Evolutionary conservation across 2,888 invertebrate genomes (phyloP), one percentile per base, ranked within the genome.

Genomic region (Eupithecia dodoneata): DNA sequence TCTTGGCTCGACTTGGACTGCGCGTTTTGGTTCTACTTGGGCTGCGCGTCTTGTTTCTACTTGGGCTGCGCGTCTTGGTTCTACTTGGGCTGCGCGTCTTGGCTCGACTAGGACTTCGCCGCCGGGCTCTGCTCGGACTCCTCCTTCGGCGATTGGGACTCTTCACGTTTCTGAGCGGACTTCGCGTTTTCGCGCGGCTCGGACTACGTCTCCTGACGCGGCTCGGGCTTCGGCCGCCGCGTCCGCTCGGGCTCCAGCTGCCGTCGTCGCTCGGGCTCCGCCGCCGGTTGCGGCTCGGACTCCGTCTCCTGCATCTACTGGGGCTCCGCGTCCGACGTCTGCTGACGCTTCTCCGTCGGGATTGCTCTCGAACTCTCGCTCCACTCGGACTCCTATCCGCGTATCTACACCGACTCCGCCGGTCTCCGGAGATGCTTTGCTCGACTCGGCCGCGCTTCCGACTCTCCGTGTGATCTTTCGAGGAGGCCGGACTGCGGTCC

Each of bases 261-360:
- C 30, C 44, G 72, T 55, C 13, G 30, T 4, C 45, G 42, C 74
- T 71, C 12, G 55, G 18, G 41, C 74, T 71, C 18, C 77, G 71
- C 42, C 73, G 18, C 41, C 52, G 15, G 15, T 52, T 66, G 4
- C 55, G 71, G 13, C 74, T 70, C 47, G 72, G 45, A 41, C 59
- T 72, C 6, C 72, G 76, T 47, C 65, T 71, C 18, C 72, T 47
- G 30, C 42, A 30, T 42, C 71, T 41, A 15, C 74, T 44, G 7
- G 67, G 77, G 30, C 74, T 72, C n/a, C 72, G 72, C 63, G 67
- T 49, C 4, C 72, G 65, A 4, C 52, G 52, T 18, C 74, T 45
- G 55, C 78, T 74, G 12, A 67, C 63, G 47, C 75, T 77, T 18
- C 74, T 74, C 67, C 73, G 44, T 52, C 63, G 42, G 4, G 45